Conservation (phyloP, 2,888 invertebrate species). For the Drosophila planitibia region DNA sequence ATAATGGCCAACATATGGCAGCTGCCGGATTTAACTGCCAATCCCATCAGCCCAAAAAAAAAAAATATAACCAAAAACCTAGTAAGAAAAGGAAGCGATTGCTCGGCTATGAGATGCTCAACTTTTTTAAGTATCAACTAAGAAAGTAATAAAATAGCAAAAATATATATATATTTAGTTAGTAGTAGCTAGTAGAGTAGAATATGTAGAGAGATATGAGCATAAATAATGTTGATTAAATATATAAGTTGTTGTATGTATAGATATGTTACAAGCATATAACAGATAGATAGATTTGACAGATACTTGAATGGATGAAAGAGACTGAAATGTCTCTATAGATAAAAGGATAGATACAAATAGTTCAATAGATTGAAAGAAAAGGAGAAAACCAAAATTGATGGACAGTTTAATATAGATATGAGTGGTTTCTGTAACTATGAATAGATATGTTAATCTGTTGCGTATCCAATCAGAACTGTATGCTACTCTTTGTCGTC, state of each 20-base stretch:
- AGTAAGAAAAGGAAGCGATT: not conserved
- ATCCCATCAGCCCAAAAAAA: conserved; percentile 37
- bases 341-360: not conserved
- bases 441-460: not conserved
- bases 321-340: no score
- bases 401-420: not conserved
- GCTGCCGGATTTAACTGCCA: conserved; percentile 72
- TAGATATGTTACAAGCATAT: no score
- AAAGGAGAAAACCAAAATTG: not conserved
- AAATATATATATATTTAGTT: not conserved
- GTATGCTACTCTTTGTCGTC: not conserved
- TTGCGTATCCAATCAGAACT: not conserved
- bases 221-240: not conserved
- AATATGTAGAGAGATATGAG: not conserved
- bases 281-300: not conserved
- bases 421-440: not conserved
- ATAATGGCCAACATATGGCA: conserved; percentile 63
- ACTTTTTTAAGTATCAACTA: not conserved
- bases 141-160: not conserved
- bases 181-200: no score
- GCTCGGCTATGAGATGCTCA: conserved; percentile 2
- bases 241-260: not conserved
- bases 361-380: not conserved
- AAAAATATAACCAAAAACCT: not conserved
- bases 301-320: not conserved